Evolutionary conservation across 2,888 invertebrate species (phyloP).

Genomic region (Diplolepis rosae): DNA sequence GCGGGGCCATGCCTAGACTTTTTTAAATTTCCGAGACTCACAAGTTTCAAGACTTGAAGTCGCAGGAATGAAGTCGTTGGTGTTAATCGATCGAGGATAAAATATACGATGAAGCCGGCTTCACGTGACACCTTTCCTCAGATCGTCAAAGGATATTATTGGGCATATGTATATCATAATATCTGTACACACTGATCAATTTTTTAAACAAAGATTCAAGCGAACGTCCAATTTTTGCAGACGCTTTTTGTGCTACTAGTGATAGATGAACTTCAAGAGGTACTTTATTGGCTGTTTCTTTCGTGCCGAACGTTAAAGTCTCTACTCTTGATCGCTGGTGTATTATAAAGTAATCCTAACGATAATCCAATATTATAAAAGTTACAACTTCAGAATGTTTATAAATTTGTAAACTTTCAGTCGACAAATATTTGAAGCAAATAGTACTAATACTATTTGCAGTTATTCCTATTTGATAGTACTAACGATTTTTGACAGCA

Average conservation of each 20-base stretch:
- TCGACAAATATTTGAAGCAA: neutral
- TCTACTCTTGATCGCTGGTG: conserved; percentile 5
- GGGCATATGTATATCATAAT: conserved; percentile 33
- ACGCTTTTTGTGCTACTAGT: conserved; percentile 44
- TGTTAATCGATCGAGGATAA: neutral
- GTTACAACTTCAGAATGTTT: neutral
- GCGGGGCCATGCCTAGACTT: conserved; percentile 27
- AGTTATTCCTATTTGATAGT: conserved; percentile 18
- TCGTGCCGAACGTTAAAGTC: conserved; percentile 9
- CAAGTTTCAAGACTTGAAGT: conserved; percentile 12
- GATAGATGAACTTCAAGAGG: conserved; percentile 19
- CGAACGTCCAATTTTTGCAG: conserved; percentile 42
- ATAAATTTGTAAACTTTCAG: conserved; percentile 15
- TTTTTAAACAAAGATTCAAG: conserved; percentile 38
- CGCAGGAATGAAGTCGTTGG: neutral
- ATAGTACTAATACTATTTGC: conserved; percentile 21
- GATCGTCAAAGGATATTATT: conserved; percentile 29
- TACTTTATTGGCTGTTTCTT: conserved; percentile 6
- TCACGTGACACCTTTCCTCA: neutral
- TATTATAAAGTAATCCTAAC: neutral
- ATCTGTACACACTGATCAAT: conserved; percentile 38
- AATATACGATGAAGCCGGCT: conserved; percentile 20
- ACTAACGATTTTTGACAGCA: conserved; percentile 1
- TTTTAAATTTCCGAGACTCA: conserved; percentile 29
- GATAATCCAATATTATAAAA: neutral